Percentiles rank a stretch among this genome's conserved stretches.
These are phyloP conservation scores for Hypsibius dujardini DNA, from an alignment of 1,140 invertebrate genomes.

Conservation along the genomic window DNA sequence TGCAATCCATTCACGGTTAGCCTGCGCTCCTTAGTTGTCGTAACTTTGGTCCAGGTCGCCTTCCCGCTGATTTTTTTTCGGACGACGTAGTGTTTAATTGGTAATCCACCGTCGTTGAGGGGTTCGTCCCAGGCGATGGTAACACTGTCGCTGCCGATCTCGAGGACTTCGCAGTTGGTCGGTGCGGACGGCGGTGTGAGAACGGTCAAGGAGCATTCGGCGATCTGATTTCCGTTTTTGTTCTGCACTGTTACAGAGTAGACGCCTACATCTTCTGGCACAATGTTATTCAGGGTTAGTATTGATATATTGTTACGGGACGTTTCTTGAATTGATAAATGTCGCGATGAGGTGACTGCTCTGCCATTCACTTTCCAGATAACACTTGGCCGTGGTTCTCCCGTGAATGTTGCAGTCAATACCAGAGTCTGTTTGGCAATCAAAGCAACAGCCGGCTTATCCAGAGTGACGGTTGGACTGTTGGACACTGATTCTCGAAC, in stretches of 20 bases:
- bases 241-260: slow-evolving; percentile 65
- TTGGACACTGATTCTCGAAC: background rate
- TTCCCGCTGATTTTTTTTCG: slow-evolving; percentile 40
- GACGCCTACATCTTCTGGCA: slow-evolving; percentile 55
- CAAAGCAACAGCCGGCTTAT: background rate
- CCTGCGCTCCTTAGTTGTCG: slow-evolving; percentile 52
- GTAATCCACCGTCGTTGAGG: slow-evolving; percentile 29
- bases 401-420: slow-evolving; percentile 7
- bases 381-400: slow-evolving; percentile 1
- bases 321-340: background rate
- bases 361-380: background rate
- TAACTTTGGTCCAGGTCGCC: slow-evolving; percentile 70
- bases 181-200: slow-evolving; percentile 42
- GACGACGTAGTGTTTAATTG: slow-evolving; percentile 29
- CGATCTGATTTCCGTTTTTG: slow-evolving; percentile 59
- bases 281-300: slow-evolving; percentile 24
- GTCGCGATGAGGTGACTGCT: background rate
- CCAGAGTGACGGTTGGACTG: background rate
- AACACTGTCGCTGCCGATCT: slow-evolving; percentile 26
- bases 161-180: slow-evolving; percentile 33
- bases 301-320: background rate
- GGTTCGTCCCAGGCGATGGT: slow-evolving; percentile 30
- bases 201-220: slow-evolving; percentile 53
- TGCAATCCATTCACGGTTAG: slow-evolving; percentile 34
- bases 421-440: background rate